Percentiles rank a stretch among this genome's conserved stretches.
These are phyloP conservation scores for Oedothorax gibbosus DNA, from an alignment of 1,140 invertebrate genomes.

Conservation along the genomic window DNA sequence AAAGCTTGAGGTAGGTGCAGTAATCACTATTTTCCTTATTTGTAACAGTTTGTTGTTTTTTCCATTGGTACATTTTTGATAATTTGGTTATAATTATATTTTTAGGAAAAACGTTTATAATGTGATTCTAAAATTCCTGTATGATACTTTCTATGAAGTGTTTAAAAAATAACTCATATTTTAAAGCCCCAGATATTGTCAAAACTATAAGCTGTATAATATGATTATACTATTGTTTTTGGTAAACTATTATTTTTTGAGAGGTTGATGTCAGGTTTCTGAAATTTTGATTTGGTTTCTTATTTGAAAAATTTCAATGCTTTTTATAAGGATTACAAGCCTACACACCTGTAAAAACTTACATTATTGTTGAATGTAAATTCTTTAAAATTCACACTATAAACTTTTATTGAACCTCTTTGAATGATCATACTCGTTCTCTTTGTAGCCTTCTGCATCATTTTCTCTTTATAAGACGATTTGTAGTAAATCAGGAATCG, in stretches of 20 bases:
- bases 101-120: background rate
- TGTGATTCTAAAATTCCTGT: background rate
- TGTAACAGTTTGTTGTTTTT: background rate
- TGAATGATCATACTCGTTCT: background rate
- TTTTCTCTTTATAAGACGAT: slow-evolving; percentile 29
- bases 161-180: background rate
- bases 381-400: background rate
- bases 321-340: background rate
- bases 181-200: too few species aligned
- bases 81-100: background rate
- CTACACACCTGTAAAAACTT: background rate
- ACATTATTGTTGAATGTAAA: background rate
- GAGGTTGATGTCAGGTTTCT: background rate
- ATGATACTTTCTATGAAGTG: background rate
- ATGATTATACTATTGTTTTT: too few species aligned
- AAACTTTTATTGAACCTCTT: background rate
- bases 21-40: background rate
- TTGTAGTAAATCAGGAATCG: slow-evolving; percentile 22
- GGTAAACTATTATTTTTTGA: too few species aligned
- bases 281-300: background rate
- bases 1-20: slow-evolving; percentile 25
- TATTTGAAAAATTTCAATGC: background rate
- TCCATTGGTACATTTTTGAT: background rate
- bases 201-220: too few species aligned
- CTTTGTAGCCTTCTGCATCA: slow-evolving; percentile 13